Percentiles rank a stretch among this genome's conserved stretches.
These are phyloP conservation scores for Samia ricini DNA, from an alignment of 1,140 invertebrate species.

Conservation along the genomic window DNA sequence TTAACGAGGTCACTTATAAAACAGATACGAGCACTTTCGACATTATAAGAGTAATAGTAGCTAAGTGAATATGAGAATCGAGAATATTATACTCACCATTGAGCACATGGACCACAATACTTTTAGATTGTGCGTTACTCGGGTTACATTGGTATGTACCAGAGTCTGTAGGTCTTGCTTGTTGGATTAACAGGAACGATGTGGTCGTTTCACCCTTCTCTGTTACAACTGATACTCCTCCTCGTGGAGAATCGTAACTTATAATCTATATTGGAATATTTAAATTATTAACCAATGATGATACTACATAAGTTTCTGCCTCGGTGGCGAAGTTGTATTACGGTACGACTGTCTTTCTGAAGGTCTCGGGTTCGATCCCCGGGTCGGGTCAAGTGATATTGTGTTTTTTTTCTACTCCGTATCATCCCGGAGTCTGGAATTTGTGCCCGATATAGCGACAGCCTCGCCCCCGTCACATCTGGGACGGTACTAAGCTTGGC, in stretches of 20 bases:
- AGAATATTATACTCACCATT: conserved; percentile 86
- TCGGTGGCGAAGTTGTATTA: no score
- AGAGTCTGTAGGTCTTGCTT: conserved; percentile 87
- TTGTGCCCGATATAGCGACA: no score
- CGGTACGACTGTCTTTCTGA: no score
- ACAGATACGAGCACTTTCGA: conserved; percentile 15
- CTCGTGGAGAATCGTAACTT: conserved; percentile 80
- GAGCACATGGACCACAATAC: conserved; percentile 92
- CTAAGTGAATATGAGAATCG: background rate
- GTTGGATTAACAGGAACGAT: conserved; percentile 89
- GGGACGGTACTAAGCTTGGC: no score
- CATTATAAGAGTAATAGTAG: background rate
- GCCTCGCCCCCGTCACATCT: no score
- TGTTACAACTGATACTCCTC: conserved; percentile 90
- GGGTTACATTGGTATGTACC: conserved; percentile 91
- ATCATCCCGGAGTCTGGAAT: no score
- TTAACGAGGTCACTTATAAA: conserved; percentile 46
- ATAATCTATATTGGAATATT: conserved; percentile 54
- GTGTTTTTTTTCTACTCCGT: no score
- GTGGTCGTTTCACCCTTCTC: conserved; percentile 91
- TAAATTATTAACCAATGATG: background rate
- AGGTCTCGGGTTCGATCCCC: no score
- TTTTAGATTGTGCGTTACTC: conserved; percentile 91
- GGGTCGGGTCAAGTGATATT: no score
- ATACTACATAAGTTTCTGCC: no score